A percentile compares a stretch with the other conserved stretches of the same genome.
Conservation (phyloP, 1,140 invertebrate genomes). For the Hyphantria cunea region DNA sequence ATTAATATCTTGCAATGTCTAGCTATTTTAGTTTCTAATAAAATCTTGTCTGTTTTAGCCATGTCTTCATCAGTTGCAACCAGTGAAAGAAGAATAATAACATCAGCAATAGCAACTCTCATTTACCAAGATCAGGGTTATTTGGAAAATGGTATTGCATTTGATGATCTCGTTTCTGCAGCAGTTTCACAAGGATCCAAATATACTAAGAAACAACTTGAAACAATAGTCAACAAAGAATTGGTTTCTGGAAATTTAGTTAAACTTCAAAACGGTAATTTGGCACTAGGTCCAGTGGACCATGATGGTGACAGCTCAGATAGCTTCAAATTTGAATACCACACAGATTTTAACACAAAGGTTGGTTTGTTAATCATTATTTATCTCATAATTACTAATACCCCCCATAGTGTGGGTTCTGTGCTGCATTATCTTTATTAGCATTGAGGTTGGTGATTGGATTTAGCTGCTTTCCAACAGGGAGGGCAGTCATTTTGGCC, state of each 20-base stretch:
- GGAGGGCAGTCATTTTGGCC: no score
- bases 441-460: no score
- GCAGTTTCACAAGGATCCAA: conserved; percentile 84
- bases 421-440: no score
- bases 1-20: no score
- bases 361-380: conserved; percentile 33
- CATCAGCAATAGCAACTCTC: conserved; percentile 86
- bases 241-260: conserved; percentile 85
- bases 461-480: no score
- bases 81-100: conserved; percentile 81
- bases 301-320: conserved; percentile 76
- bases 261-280: conserved; percentile 86
- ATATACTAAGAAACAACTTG: conserved; percentile 85
- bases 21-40: no score
- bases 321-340: conserved; percentile 74
- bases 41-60: conserved; percentile 43
- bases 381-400: no score
- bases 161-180: conserved; percentile 84
- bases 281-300: conserved; percentile 83
- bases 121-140: conserved; percentile 88
- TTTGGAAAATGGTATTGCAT: conserved; percentile 86
- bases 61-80: conserved; percentile 63
- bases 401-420: no score
- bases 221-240: conserved; percentile 86
- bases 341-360: conserved; percentile 71